phyloP scores from a whole-genome alignment of 30 jellyfish, hydroid and myxozoan species.

The Hydractinia echinata region DNA sequence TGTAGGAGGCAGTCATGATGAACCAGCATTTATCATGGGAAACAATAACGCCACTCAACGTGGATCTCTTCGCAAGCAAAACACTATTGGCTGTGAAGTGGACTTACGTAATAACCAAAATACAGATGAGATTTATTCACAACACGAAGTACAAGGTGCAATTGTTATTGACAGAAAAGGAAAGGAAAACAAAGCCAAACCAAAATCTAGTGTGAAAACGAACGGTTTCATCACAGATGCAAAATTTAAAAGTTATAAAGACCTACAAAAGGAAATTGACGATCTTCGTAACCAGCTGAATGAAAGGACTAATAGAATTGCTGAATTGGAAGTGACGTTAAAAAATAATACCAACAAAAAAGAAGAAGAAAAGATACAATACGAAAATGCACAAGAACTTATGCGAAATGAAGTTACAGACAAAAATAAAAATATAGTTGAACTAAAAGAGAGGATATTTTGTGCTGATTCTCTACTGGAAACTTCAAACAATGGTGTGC shows the following conservation, averaged over 20 bases:
- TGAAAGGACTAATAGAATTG: slow-evolving; percentile 37
- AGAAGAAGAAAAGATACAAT: background rate
- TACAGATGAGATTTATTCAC: background rate
- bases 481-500: slow-evolving; percentile 49
- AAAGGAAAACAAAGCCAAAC: slow-evolving; percentile 19
- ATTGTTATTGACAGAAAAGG: background rate
- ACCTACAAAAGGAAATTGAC: slow-evolving; percentile 16
- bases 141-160: background rate
- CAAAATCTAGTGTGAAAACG: slow-evolving; percentile 2
- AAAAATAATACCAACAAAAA: slow-evolving; percentile 1
- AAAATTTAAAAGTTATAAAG: background rate
- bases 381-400: background rate
- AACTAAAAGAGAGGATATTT: background rate
- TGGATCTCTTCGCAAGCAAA: background rate
- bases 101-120: background rate
- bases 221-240: background rate
- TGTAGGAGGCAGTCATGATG: slow-evolving; percentile 17
- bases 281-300: slow-evolving; percentile 37
- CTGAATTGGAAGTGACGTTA: slow-evolving; percentile 43
- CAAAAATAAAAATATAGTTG: slow-evolving; percentile 15
- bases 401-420: background rate
- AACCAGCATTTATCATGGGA: slow-evolving; percentile 5
- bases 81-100: background rate
- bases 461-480: background rate
- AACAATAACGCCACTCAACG: slow-evolving; percentile 20